A percentile compares a stretch with the other conserved stretches of the same genome.
phyloP scores from a whole-genome alignment of 2,888 invertebrate genomes.

The Rhaphigaster nebulosa region DNA sequence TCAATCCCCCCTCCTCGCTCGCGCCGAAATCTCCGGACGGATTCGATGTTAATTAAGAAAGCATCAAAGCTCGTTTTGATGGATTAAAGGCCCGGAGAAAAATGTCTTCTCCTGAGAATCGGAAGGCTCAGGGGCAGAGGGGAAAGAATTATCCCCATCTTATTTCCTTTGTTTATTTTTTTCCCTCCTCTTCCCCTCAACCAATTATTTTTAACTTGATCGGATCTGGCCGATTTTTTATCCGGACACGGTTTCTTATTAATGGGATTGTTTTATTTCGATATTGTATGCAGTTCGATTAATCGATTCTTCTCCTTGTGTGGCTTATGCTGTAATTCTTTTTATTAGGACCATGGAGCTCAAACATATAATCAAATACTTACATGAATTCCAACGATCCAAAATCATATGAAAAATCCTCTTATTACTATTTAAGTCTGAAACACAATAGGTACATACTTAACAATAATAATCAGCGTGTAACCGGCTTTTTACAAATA shows the following conservation, averaged over 20 bases:
- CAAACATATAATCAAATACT: background rate
- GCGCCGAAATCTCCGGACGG: background rate
- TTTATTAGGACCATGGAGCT: background rate
- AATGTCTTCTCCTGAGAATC: conserved; percentile 21
- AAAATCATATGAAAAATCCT: background rate
- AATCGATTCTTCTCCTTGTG: background rate
- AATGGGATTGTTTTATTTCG: conserved; percentile 20
- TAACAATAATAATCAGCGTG: too few species aligned
- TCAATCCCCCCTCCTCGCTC: background rate
- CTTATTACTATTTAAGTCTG: background rate
- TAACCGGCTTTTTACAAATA: too few species aligned
- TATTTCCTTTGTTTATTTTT: background rate
- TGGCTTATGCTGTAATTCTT: too few species aligned
- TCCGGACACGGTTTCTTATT: conserved; percentile 5
- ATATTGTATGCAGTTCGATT: background rate
- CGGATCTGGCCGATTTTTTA: conserved; percentile 37
- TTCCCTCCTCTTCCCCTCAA: background rate
- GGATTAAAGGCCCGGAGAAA: conserved; percentile 17
- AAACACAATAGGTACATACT: background rate
- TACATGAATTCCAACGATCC: too few species aligned
- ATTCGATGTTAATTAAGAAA: conserved; percentile 51
- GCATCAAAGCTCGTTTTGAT: conserved; percentile 52
- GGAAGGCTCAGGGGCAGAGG: background rate
- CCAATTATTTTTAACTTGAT: conserved; percentile 44
- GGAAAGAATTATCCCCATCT: conserved; percentile 20